Evolutionary conservation across 2,113 vertebrate species (phyloP).

Genomic region (Forbesichthys papilliferus): DNA sequence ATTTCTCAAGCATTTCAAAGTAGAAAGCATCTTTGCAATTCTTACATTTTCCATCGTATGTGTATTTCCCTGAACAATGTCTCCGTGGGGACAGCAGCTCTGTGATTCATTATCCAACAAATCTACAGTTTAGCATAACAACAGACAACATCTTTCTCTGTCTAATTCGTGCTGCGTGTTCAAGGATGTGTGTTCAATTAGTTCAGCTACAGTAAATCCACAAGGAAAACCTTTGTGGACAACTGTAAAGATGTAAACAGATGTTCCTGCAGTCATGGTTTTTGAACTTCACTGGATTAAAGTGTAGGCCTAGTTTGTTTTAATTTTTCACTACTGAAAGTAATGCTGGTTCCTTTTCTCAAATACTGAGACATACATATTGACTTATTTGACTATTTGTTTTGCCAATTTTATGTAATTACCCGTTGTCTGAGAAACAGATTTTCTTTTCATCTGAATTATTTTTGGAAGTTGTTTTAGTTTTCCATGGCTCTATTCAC

Average conservation of each 20-base stretch:
- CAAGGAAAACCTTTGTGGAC: slow-evolving; percentile 14
- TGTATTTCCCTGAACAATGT: slow-evolving; percentile 5
- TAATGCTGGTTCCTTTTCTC: neutral
- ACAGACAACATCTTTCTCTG: slow-evolving; percentile 2
- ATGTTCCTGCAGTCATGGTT: slow-evolving; percentile 29
- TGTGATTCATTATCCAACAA: slow-evolving; percentile 30
- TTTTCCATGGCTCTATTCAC: no score
- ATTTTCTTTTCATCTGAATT: no score
- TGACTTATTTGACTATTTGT: no score
- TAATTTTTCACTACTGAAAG: neutral
- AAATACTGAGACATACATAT: no score
- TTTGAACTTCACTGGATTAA: slow-evolving; percentile 1
- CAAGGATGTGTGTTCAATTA: slow-evolving; percentile 48
- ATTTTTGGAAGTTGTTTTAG: no score
- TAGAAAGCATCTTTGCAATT: neutral
- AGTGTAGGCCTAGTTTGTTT: neutral
- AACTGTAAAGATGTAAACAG: slow-evolving; percentile 23
- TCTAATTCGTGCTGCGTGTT: slow-evolving; percentile 23
- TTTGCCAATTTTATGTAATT: no score
- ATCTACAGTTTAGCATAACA: slow-evolving; percentile 18
- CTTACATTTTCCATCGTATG: slow-evolving; percentile 1
- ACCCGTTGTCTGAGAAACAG: no score
- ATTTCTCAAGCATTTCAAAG: neutral
- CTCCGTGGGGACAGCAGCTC: slow-evolving; percentile 27
- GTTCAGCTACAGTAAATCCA: slow-evolving; percentile 5